A percentile compares a stretch with the other conserved stretches of the same genome.
Evolutionary conservation across 2,113 vertebrate species (phyloP).

Genomic region (Hippocampus guttulatus): DNA sequence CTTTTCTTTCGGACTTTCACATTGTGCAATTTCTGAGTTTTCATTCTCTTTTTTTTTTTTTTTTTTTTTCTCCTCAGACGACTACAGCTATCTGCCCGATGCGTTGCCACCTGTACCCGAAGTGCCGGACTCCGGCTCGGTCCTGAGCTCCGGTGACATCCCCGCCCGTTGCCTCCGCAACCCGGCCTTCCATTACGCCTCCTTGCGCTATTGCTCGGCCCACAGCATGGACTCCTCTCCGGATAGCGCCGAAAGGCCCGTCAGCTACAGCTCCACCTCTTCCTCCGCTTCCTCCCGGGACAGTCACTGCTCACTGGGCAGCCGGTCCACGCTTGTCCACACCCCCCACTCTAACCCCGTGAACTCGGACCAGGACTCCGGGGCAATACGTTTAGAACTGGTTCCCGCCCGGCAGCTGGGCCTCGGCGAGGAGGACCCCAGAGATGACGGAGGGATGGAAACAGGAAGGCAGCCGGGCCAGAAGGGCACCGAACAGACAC

Average conservation of each 20-base stretch:
- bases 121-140: conserved; percentile 66
- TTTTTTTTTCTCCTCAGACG: conserved; percentile 68
- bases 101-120: conserved; percentile 77
- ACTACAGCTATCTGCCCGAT: conserved; percentile 75
- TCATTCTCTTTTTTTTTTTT: conserved; percentile 9
- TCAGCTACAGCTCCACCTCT: conserved; percentile 96
- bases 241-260: conserved; percentile 84
- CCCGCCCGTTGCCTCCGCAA: conserved; percentile 68
- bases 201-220: conserved; percentile 68
- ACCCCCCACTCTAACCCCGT: conserved; percentile 78
- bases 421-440: conserved; percentile 69
- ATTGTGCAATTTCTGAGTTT: background rate
- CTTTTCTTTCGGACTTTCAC: background rate
- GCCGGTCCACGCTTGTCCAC: conserved; percentile 83
- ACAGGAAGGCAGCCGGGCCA: conserved; percentile 55
- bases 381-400: conserved; percentile 88
- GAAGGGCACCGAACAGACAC: conserved; percentile 42
- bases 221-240: conserved; percentile 85
- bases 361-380: conserved; percentile 81
- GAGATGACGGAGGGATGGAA: conserved; percentile 37
- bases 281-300: conserved; percentile 94
- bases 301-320: conserved; percentile 92
- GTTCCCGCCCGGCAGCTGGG: conserved; percentile 80
- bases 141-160: conserved; percentile 64
- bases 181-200: conserved; percentile 58